phyloP scores from a whole-genome alignment of 2,888 invertebrate species.

The Dione vanillae region DNA sequence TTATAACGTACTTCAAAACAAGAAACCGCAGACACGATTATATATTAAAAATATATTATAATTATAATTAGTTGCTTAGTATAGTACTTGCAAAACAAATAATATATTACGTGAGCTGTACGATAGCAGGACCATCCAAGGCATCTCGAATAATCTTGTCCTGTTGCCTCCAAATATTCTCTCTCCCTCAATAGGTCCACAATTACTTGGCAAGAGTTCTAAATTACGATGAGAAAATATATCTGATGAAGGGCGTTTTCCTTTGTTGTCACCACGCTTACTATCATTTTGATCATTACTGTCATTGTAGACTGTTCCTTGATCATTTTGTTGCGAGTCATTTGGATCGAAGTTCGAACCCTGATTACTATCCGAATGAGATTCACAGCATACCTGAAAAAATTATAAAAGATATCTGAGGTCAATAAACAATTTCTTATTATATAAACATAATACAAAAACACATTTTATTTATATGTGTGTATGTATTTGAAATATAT shows the following conservation, averaged over 20 bases:
- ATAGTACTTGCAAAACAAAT: neutral
- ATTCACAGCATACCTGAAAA: slow-evolving; percentile 60
- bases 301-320: neutral
- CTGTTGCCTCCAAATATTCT: slow-evolving; percentile 86
- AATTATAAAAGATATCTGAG: neutral
- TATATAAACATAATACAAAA: neutral
- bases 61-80: neutral
- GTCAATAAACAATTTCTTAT: neutral
- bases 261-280: slow-evolving; percentile 27
- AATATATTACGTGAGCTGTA: slow-evolving; percentile 75
- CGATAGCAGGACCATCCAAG: slow-evolving; percentile 90
- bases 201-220: slow-evolving; percentile 67
- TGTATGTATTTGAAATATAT: too few relatives aligned
- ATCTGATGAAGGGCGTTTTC: slow-evolving; percentile 51
- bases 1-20: neutral
- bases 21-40: slow-evolving; percentile 7
- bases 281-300: neutral
- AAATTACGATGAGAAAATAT: slow-evolving; percentile 61
- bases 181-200: slow-evolving; percentile 82
- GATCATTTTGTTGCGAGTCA: slow-evolving; percentile 6
- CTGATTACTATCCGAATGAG: slow-evolving; percentile 16
- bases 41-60: neutral
- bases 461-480: too few relatives aligned
- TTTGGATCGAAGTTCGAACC: slow-evolving; percentile 12
- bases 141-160: slow-evolving; percentile 86